Percentiles rank a stretch among this genome's conserved stretches.
These are phyloP conservation scores for Oscheius sp. DNA, from an alignment of 2,888 invertebrate species.

Conservation along the genomic window DNA sequence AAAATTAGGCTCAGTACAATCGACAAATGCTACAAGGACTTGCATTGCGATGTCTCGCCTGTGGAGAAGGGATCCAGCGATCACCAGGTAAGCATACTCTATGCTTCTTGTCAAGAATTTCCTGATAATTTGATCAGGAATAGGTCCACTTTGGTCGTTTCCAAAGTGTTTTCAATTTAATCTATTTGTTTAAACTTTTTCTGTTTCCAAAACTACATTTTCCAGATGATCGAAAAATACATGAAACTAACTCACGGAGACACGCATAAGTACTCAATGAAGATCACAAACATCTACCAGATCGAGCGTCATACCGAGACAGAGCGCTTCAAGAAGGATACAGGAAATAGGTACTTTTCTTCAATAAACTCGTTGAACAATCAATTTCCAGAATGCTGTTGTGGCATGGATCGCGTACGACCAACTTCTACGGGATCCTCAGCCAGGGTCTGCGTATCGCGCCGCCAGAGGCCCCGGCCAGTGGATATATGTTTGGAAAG, in stretches of 20 bases:
- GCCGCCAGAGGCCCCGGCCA: slow-evolving; percentile 76
- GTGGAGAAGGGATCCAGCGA: slow-evolving; percentile 70
- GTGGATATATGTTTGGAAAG: slow-evolving; percentile 77
- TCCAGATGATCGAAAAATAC: slow-evolving; percentile 75
- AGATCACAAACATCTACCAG: slow-evolving; percentile 75
- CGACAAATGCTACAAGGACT: slow-evolving; percentile 87
- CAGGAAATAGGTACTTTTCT: slow-evolving; percentile 74
- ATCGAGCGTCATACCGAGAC: slow-evolving; percentile 74
- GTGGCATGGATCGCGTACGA: slow-evolving; percentile 77
- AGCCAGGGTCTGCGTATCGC: slow-evolving; percentile 77
- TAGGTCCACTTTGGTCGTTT: too few relatives aligned
- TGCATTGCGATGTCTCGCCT: slow-evolving; percentile 84
- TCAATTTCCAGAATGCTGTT: slow-evolving; percentile 73
- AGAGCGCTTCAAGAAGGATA: slow-evolving; percentile 71
- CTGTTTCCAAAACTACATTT: neutral
- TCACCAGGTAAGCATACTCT: slow-evolving; percentile 73
- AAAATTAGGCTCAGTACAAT: slow-evolving; percentile 78
- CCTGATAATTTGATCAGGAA: too few relatives aligned
- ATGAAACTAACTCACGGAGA: slow-evolving; percentile 75
- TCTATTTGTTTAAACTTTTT: too few relatives aligned
- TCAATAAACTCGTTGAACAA: too few relatives aligned
- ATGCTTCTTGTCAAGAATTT: too few relatives aligned
- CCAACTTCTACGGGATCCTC: slow-evolving; percentile 77
- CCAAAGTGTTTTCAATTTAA: neutral
- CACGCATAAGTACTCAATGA: slow-evolving; percentile 76